These are phyloP conservation scores for Euplagia quadripunctaria DNA, from an alignment of 2,888 invertebrate genomes.

Conservation along the genomic window DNA sequence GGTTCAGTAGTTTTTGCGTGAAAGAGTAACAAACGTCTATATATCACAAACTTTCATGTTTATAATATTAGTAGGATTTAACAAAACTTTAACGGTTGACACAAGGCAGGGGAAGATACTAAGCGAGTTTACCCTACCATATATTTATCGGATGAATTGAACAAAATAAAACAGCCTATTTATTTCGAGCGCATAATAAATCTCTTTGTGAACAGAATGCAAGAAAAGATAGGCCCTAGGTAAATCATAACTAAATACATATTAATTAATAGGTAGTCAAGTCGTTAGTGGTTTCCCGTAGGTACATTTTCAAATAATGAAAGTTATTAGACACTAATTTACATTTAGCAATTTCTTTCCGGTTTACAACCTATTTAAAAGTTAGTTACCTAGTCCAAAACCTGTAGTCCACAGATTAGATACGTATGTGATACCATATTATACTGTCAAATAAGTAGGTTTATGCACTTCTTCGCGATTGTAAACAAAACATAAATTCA, in stretches of 20 bases:
- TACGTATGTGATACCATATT: not conserved
- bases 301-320: not conserved
- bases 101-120: too few species aligned
- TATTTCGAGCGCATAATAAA: not conserved
- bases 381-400: too few species aligned
- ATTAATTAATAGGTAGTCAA: not conserved
- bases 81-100: too few species aligned
- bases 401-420: not conserved
- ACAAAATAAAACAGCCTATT: not conserved
- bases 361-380: not conserved
- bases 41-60: too few species aligned
- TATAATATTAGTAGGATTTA: too few species aligned
- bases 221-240: not conserved
- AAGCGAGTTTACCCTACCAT: too few species aligned
- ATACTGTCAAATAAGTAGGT: not conserved
- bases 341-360: not conserved
- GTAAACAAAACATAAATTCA: slow-evolving; percentile 10
- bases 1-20: too few species aligned
- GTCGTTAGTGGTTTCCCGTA: not conserved
- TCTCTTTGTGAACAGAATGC: not conserved
- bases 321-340: not conserved
- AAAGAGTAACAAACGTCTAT: too few species aligned
- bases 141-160: too few species aligned
- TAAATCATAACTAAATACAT: too few species aligned
- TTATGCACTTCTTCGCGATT: not conserved